Evolutionary conservation across 2,888 invertebrate genomes (phyloP), one percentile per base, ranked within the genome.

Genomic region (Aspidiotus rigidus): DNA sequence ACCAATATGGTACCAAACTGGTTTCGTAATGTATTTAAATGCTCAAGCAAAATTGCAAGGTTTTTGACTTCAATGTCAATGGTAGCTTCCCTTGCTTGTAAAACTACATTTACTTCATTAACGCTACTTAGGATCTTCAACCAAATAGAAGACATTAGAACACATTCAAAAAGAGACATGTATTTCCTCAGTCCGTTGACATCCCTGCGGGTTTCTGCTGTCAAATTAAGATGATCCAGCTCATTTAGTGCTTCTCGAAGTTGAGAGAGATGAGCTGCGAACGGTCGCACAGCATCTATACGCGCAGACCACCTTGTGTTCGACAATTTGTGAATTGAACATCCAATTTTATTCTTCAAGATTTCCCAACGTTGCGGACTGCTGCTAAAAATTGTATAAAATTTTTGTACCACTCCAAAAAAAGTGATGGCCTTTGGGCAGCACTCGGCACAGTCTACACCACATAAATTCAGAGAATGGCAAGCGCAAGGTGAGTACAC

Each of bases 301-400:
- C 11, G 49, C 8, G 49, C 49, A 44, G 9, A 10, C 49, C 49
- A 44, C 8, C 49, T 8, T 44, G 49, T 44, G 11, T 44, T 11
- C 8, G 49, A 44, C 11, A 44, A 44, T 44, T 11, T 8, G 11
- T 44, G 49, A 44, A 44, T n/a, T n/a, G n/a, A n/a, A n/a, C n/a
- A n/a, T n/a, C n/a, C n/a, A n/a, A n/a, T n/a, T n/a, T n/a, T n/a
- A 44, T 72, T 70, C 64, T 62, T 60, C 13, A 72, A 53, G 15
- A 71, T 72, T 59, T 71, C 71, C 71, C 72, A 72, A 28, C 66
- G 70, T 61, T 71, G 70, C 13, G 71, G 70, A 40, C 71, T 71
- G 3, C 69, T 64, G 56, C 70, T 71, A 62, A 72, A 69, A n/a
- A 71, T 70, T 15, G 60, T 71, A 40, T 64, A 71, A 15, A 63